These are phyloP conservation scores for Gortyna flavago DNA, from an alignment of 2,888 invertebrate species.

Conservation along the genomic window DNA sequence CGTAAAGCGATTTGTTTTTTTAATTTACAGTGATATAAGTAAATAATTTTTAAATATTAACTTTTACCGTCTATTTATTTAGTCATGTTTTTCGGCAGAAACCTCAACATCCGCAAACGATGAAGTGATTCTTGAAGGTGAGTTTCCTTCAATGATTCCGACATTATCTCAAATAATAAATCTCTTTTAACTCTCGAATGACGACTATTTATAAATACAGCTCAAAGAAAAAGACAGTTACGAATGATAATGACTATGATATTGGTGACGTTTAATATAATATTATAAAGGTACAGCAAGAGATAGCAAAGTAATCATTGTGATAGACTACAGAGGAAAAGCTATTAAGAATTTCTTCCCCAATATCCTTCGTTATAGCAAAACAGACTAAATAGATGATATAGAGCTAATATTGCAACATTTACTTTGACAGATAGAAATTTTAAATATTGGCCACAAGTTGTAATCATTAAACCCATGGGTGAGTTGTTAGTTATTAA, in stretches of 20 bases:
- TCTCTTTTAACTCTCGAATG: neutral
- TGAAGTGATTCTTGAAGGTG: neutral
- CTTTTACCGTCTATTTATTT: neutral
- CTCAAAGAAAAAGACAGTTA: neutral
- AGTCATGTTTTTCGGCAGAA: constrained; percentile 29
- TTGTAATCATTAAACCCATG: constrained; percentile 46
- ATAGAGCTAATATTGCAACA: neutral
- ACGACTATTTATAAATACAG: neutral
- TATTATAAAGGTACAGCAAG: neutral
- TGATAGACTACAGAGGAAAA: neutral
- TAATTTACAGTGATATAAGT: neutral
- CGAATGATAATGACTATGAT: neutral
- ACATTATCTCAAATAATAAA: neutral
- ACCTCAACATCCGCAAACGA: neutral
- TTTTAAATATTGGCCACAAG: constrained; percentile 42
- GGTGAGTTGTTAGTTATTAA: constrained; percentile 29
- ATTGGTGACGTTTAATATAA: neutral
- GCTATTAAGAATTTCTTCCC: neutral
- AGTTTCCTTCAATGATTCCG: neutral
- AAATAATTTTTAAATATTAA: neutral
- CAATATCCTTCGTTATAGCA: neutral
- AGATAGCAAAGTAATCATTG: neutral
- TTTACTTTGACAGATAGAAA: constrained; percentile 34
- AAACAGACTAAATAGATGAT: neutral
- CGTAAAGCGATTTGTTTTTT: neutral